Base-by-base conservation (phyloP, 2,113 vertebrate species). In the Corythornis madagascariensis region DNA sequence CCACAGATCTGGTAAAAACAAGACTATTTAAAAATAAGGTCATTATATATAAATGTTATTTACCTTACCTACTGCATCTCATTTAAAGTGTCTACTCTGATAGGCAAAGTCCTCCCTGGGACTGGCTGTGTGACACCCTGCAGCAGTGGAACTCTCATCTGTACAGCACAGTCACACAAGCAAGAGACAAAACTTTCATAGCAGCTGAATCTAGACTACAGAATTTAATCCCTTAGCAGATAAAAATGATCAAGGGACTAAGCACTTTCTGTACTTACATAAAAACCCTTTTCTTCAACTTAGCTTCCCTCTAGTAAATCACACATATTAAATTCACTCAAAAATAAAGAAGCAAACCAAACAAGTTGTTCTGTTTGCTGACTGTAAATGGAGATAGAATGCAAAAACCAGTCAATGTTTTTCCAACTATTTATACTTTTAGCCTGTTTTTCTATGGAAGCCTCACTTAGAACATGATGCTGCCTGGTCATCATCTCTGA, bases 221-320 rank as follows among this genome's bases (percentile, higher is more conserved):
- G 81, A 85, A 64, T 89, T 85, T 76, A 92, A 91, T 93, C 75
- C 89, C 47, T 19, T 16, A 57, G 48, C 67, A 95, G 75, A 89
- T 71, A 91, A 83, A 94, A 92, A 79, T 73, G 16, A 87, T 84
- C 52, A 55, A 60, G 63, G 86, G 56, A 85, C 88, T 85, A 91
- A 91, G 64, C 67, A 71, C 43, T 76, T 85, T 89, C 75, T 59
- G 77, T 64, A 91, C 76, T 91, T 91, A 83, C 11, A 74, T 71
- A 86, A 94, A 96, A 93, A 90, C 80, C 56, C 14, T 48, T 80
- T 90, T 71, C 86, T 91, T 67, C 69, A 67, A 83, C 29, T 59
- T 74, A 53, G 72, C n/a, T 71, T 73, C 67, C 71, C 64, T 66
- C 71, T 79, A 52, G 47, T 92, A 92, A 93, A 77, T 89, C 87